Evolutionary conservation across 2,797 vertebrate species (phyloP).

Genomic region (Megaceryle alcyon): DNA sequence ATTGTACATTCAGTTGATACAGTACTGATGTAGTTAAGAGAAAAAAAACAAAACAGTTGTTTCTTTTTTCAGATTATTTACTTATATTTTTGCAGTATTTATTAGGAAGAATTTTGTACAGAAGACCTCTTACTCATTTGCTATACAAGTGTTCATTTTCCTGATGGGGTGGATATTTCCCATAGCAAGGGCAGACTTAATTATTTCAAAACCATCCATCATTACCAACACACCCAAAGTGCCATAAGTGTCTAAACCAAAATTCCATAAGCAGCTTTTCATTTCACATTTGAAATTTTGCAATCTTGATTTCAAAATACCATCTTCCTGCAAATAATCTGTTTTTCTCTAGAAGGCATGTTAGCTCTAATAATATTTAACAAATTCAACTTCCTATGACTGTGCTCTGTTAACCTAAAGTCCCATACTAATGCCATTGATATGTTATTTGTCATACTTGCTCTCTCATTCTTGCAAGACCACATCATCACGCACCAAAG

Average conservation of each 20-base stretch:
- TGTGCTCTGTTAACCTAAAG: background rate
- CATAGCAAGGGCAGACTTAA: background rate
- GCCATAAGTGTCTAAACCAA: background rate
- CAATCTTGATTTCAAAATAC: conserved; percentile 24
- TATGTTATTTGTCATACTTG: conserved; percentile 50
- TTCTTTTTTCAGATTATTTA: background rate
- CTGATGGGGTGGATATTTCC: background rate
- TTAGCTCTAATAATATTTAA: background rate
- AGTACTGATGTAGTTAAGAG: background rate
- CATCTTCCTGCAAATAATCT: background rate
- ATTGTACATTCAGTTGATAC: background rate
- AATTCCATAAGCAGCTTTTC: background rate
- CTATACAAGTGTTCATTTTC: background rate
- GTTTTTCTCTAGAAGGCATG: background rate
- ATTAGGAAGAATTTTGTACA: background rate
- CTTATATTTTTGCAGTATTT: background rate
- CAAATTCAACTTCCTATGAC: background rate
- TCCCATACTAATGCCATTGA: background rate
- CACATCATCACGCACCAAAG: background rate
- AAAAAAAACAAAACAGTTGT: background rate
- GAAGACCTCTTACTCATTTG: background rate
- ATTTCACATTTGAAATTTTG: conserved; percentile 21
- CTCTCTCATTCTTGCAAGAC: conserved; percentile 16
- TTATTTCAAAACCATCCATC: conserved; percentile 20
- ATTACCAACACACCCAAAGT: conserved; percentile 9